Conservation (phyloP, 2,113 vertebrate genomes). For the Cynocephalus volans region DNA sequence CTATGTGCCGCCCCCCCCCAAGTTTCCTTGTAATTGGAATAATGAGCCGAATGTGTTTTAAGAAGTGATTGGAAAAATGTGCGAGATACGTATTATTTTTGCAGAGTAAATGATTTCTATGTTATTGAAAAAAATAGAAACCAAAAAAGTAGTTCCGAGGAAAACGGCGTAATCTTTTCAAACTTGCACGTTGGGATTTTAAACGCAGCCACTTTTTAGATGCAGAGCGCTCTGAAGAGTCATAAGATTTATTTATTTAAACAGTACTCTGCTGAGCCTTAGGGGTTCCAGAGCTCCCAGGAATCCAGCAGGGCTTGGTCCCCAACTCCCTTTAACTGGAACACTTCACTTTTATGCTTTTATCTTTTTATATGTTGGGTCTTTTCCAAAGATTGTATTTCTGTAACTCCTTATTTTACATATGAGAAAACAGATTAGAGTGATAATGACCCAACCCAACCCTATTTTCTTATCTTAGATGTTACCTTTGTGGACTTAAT, state of each 20-base stretch:
- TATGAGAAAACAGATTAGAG: conserved; percentile 18
- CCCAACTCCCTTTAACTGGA: background rate
- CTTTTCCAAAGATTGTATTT: conserved; percentile 46
- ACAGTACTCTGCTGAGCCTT: background rate
- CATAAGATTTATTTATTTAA: conserved; percentile 38
- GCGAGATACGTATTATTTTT: background rate
- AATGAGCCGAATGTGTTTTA: conserved; percentile 32
- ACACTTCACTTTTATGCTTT: conserved; percentile 44
- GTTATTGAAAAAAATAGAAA: conserved; percentile 14
- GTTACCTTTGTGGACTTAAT: conserved; percentile 34
- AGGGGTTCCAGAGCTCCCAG: background rate
- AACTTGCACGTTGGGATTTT: conserved; percentile 2
- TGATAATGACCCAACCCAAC: background rate
- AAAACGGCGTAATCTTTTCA: conserved; percentile 13
- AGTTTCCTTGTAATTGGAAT: conserved; percentile 47
- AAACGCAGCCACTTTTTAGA: background rate
- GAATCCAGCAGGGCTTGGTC: background rate
- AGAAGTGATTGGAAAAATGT: background rate
- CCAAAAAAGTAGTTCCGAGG: background rate
- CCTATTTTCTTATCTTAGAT: conserved; percentile 4
- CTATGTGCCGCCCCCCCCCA: background rate
- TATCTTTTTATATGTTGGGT: background rate
- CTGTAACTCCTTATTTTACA: conserved; percentile 32
- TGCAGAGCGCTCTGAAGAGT: background rate
- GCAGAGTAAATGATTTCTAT: background rate